A percentile compares a stretch with the other conserved stretches of the same genome.
Conservation (phyloP, 2,113 vertebrate species). For the Boleophthalmus pectinirostris region DNA sequence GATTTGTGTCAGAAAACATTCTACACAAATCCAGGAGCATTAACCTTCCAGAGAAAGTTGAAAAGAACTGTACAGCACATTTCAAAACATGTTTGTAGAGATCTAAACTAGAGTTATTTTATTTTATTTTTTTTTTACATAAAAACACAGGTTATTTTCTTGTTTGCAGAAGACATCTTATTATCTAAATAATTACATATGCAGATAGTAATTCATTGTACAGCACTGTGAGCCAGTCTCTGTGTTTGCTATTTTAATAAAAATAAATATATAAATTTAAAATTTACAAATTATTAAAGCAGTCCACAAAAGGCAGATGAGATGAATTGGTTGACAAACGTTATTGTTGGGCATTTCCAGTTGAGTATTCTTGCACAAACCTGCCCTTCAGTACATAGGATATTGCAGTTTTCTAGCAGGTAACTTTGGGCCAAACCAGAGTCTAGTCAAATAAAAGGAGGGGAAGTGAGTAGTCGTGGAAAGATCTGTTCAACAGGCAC, state of each 20-base stretch:
- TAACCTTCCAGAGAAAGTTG: not conserved
- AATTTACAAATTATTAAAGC: not conserved
- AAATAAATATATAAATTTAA: too few species aligned
- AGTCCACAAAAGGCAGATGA: not conserved
- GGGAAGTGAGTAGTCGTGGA: constrained; percentile 53
- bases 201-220: not conserved
- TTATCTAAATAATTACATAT: not conserved
- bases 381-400: constrained; percentile 7
- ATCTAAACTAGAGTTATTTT: too few species aligned
- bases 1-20: not conserved
- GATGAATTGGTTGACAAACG: not conserved
- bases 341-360: not conserved
- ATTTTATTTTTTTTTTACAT: too few species aligned
- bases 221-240: too few species aligned
- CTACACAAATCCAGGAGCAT: not conserved
- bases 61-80: not conserved
- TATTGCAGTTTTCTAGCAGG: constrained; percentile 5
- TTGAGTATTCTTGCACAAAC: not conserved
- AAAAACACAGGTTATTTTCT: not conserved
- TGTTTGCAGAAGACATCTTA: not conserved
- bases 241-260: too few species aligned
- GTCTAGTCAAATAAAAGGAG: constrained; percentile 39
- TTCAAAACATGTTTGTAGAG: too few species aligned
- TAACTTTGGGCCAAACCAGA: constrained; percentile 27
- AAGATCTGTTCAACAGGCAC: constrained; percentile 42